Evolutionary conservation across 1,140 invertebrate species (phyloP).

Genomic region (Leptinotarsa lineolata): DNA sequence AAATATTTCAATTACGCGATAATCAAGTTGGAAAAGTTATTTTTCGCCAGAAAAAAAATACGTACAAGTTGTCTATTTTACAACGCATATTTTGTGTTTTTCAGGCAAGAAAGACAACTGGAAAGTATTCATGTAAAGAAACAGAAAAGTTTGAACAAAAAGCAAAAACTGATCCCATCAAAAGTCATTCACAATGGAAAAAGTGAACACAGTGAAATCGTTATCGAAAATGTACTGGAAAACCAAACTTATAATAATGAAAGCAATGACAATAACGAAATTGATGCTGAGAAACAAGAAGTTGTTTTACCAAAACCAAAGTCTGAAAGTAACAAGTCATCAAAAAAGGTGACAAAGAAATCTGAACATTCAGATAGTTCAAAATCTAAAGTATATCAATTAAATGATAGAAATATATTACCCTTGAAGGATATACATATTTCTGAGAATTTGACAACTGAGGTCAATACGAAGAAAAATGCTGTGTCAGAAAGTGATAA

Average conservation of each 20-base stretch:
- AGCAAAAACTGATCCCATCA: background rate
- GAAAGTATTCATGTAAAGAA: background rate
- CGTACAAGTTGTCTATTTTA: no score
- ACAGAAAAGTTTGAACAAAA: conserved; percentile 3
- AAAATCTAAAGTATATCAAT: background rate
- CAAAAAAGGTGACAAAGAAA: conserved; percentile 11
- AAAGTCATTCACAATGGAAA: conserved; percentile 8
- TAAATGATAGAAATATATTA: conserved; percentile 7
- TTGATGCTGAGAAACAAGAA: background rate
- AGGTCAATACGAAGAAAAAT: conserved; percentile 16
- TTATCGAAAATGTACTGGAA: background rate
- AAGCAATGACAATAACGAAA: conserved; percentile 4
- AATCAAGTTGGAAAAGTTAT: no score
- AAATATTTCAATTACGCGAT: no score
- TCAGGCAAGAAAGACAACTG: background rate
- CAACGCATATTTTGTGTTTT: background rate
- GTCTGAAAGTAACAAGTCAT: background rate
- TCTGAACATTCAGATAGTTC: background rate
- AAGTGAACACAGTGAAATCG: no score
- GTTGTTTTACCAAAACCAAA: background rate
- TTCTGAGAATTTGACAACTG: conserved; percentile 16
- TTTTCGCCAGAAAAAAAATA: no score
- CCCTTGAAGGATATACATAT: conserved; percentile 21
- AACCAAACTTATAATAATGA: conserved; percentile 4
- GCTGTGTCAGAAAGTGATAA: conserved; percentile 26